Base-by-base conservation (phyloP, 2,113 vertebrate genomes). In the Tachycineta bicolor region DNA sequence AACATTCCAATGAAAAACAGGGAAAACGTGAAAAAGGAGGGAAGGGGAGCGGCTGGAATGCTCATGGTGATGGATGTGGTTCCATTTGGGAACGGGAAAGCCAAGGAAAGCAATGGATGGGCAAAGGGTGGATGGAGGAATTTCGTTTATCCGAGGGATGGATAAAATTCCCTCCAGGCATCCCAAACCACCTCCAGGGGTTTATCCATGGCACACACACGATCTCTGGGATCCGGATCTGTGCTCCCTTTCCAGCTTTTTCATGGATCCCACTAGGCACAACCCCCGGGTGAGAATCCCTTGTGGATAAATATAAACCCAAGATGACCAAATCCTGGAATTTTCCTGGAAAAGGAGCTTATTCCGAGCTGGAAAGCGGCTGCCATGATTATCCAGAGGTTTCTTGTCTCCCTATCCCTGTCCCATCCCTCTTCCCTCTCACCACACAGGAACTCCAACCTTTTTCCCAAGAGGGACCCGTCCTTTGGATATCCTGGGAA, bases 201-300 rank as follows among this genome's bases (percentile, higher is more conserved):
- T 69, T 65, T 5, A 4, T 33, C 63, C 5, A 3, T 1, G 22
- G 24, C 1, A 29, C 23, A 6, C 41, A 31, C 0, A 31, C 0
- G 3, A 24, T 49, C 18, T 37, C 39, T 9, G 6, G 47, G 63
- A 76, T 2, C 0, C 0, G 73, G 59, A 39, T 34, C 63, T 21
- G 21, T 3, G n/a, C 29, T 23, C 12, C 25, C 8, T 39, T 49
- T 3, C 52, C 67, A 34, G 3, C 3, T 11, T 43, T 12, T 55
- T 14, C 10, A 5, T 5, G 33, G 67, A 52, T n/a, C 12, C 12
- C 21, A 2, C 1, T 0, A 3, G 25, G 7, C 17, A 13, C 5
- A 25, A 4, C 4, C 26, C 33, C 5, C 0, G 0, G 5, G 3
- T 5, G 31, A 20, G 65, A 25, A 12, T 62, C 5, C 1, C 26